phyloP scores from a whole-genome alignment of 2,888 invertebrate species.

The Mimas tiliae region DNA sequence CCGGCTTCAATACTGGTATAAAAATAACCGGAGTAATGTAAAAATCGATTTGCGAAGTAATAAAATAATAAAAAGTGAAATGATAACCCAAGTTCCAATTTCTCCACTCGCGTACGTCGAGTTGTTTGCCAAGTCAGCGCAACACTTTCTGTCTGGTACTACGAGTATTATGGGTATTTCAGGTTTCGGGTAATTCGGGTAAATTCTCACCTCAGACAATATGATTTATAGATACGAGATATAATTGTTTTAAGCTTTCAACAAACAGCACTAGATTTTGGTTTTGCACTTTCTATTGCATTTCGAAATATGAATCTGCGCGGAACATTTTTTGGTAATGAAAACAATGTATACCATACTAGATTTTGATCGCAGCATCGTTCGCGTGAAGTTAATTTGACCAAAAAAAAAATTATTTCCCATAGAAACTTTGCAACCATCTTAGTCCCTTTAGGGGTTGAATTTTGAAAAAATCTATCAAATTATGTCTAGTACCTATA shows the following conservation, averaged over 20 bases:
- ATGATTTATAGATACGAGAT: conserved; percentile 10
- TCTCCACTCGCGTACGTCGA: neutral
- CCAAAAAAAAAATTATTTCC: no score
- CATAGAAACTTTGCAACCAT: no score
- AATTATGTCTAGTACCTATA: no score
- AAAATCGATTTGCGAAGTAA: conserved; percentile 18
- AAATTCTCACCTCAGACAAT: conserved; percentile 3
- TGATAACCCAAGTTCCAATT: conserved; percentile 15
- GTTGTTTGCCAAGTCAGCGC: neutral
- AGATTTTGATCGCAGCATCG: no score
- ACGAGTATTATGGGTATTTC: neutral
- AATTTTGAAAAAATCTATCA: no score
- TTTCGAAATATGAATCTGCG: neutral
- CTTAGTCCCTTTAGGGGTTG: no score
- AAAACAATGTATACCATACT: no score
- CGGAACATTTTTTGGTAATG: neutral
- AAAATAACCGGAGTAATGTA: neutral
- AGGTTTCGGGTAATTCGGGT: neutral
- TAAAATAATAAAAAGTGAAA: conserved; percentile 25
- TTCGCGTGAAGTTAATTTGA: no score
- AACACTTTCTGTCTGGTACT: neutral
- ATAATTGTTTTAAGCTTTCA: neutral
- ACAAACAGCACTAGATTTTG: neutral
- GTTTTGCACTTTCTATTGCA: neutral
- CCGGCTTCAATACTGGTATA: neutral